Evolutionary conservation across 1,140 invertebrate genomes (phyloP), one percentile per base, ranked within the genome.

Genomic region (Drosophila carrolli): DNA sequence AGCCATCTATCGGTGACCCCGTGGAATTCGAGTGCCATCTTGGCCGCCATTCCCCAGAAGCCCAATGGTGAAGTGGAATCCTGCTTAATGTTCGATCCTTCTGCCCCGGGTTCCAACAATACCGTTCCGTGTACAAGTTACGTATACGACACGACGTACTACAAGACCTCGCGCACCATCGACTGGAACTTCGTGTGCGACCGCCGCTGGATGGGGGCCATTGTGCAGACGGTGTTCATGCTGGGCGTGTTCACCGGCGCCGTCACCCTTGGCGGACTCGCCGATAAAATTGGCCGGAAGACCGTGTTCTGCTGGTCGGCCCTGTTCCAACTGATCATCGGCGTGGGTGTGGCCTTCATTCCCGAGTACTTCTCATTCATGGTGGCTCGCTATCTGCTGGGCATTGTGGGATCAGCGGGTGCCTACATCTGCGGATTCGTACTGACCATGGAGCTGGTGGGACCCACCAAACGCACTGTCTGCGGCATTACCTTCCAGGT

Each of bases 181-280:
- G 96, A 97, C 93, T 98, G 97, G 96, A 93, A 97, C 82, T 94
- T 98, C 38, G 96, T 98, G 0, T 98, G 98, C 90, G 94, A 96
- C 54, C 92, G 93, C 58, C 93, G 96, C 62, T 98, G 96, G 96
- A 95, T 96, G 94, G 95, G 96, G 4, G 95, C 97, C 1, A 91
- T 97, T 11, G 95, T 96, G 0, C 97, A 98, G 88, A 96, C 94
- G 1, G 91, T 94, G 7, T 98, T 97, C 91, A 98, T 98, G 97
- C 93, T 97, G 61, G 98, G 98, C n/a, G 96, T 97, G 9, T 96
- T 98, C 51, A 94, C 95, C 5, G 97, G 97, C 5, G 96, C 97
- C 5, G 94, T 98, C 1, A 94, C 95, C 0, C 93, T 98, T n/a
- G 97, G 97, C 8, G 95, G 95, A 14, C 91, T 98, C 78, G 97